Conservation (phyloP, 2,888 invertebrate species). For the Conomelus anceps region DNA sequence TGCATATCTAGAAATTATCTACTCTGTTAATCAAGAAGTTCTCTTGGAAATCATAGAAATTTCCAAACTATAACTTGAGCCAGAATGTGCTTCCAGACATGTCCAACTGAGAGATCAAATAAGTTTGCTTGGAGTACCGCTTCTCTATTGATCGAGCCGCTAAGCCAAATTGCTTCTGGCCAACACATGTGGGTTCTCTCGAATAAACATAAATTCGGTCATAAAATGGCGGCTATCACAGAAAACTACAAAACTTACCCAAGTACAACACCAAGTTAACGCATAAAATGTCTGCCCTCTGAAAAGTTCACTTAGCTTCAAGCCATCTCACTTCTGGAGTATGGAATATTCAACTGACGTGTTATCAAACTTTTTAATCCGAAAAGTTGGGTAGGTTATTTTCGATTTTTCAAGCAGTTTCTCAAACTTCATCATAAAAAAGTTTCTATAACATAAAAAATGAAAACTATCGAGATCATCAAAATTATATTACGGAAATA, state of each 20-base stretch:
- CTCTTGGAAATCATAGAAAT: not conserved
- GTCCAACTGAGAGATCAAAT: not conserved
- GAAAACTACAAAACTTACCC: not conserved
- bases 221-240: not conserved
- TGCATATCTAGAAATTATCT: too few species aligned
- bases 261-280: not conserved
- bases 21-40: too few species aligned
- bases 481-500: not conserved
- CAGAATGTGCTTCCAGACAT: not conserved
- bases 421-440: not conserved
- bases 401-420: not conserved
- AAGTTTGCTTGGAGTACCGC: not conserved
- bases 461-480: not conserved
- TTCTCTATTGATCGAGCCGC: not conserved
- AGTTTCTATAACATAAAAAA: not conserved
- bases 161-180: not conserved
- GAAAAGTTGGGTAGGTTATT: not conserved
- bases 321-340: not conserved
- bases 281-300: not conserved
- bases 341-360: not conserved
- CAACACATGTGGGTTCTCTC: not conserved
- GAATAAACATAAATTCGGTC: not conserved
- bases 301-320: not conserved
- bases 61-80: not conserved
- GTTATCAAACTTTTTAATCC: not conserved